Evolutionary conservation across 2,888 invertebrate species (phyloP).

Genomic region (Lasioglossum lativentre): DNA sequence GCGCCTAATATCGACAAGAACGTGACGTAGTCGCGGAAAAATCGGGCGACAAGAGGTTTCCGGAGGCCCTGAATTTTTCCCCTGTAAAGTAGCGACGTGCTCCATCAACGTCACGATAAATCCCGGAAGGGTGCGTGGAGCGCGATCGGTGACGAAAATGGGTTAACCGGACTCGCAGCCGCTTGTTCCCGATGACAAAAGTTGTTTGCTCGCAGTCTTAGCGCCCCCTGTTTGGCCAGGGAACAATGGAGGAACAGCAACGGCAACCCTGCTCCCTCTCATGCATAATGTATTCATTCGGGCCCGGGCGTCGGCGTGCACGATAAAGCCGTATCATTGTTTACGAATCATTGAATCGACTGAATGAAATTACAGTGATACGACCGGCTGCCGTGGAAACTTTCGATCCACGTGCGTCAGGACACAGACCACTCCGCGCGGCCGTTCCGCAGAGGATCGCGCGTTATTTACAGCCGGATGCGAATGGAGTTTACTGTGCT

Average conservation of each 20-base stretch:
- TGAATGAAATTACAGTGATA: slow-evolving; percentile 74
- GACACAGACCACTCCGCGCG: neutral
- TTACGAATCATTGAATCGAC: slow-evolving; percentile 79
- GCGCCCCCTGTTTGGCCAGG: slow-evolving; percentile 44
- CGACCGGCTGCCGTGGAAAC: slow-evolving; percentile 50
- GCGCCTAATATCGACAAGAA: neutral
- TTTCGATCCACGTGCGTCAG: slow-evolving; percentile 39
- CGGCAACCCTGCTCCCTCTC: slow-evolving; percentile 59
- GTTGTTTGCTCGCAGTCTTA: slow-evolving; percentile 45
- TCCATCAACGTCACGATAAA: neutral
- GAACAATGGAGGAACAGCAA: slow-evolving; percentile 50
- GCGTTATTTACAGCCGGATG: slow-evolving; percentile 19
- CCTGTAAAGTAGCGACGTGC: neutral
- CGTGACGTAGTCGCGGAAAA: neutral
- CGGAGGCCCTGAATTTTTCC: neutral
- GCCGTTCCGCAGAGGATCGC: slow-evolving; percentile 4
- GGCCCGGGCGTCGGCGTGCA: slow-evolving; percentile 52
- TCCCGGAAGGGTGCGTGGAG: neutral
- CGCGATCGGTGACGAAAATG: neutral
- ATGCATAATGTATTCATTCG: slow-evolving; percentile 71
- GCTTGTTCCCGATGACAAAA: slow-evolving; percentile 46
- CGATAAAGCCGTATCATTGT: slow-evolving; percentile 78
- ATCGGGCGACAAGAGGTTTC: no score
- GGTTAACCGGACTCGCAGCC: slow-evolving; percentile 14
- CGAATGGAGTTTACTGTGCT: neutral